A percentile compares a stretch with the other conserved stretches of the same genome.
Evolutionary conservation across 2,113 vertebrate genomes (phyloP).

Genomic region (Neoarius graeffei): DNA sequence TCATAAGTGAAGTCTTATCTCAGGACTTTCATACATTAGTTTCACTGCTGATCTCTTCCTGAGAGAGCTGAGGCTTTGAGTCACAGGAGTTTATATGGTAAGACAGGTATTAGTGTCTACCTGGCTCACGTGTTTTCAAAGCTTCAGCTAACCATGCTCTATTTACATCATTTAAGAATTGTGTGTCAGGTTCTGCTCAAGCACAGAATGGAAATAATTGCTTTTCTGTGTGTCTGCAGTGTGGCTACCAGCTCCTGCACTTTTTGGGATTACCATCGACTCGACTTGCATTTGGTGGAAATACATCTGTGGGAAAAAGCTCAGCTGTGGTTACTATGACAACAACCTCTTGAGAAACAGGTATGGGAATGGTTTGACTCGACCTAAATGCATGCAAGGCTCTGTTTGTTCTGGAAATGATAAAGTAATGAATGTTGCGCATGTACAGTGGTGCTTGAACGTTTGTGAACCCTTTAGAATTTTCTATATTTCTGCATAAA

Average conservation of each 20-base stretch:
- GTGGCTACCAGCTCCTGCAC: constrained; percentile 86
- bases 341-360: constrained; percentile 84
- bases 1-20: not conserved
- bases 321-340: constrained; percentile 88
- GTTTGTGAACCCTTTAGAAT: too few species aligned
- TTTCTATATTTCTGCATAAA: not conserved
- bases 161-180: not conserved
- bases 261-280: constrained; percentile 90
- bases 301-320: constrained; percentile 71
- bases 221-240: constrained; percentile 68
- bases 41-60: not conserved
- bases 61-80: not conserved
- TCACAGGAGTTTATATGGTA: not conserved
- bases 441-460: too few species aligned
- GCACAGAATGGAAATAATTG: constrained; percentile 6
- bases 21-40: not conserved
- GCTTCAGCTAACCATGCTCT: not conserved
- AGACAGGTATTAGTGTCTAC: not conserved
- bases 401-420: not conserved
- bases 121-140: not conserved
- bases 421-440: not conserved
- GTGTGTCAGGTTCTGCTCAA: not conserved
- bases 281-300: constrained; percentile 88
- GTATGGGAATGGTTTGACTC: constrained; percentile 64
- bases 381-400: constrained; percentile 23